phyloP scores from a whole-genome alignment of 2,113 vertebrate species.

The Sterrhoptilus dennistouni region DNA sequence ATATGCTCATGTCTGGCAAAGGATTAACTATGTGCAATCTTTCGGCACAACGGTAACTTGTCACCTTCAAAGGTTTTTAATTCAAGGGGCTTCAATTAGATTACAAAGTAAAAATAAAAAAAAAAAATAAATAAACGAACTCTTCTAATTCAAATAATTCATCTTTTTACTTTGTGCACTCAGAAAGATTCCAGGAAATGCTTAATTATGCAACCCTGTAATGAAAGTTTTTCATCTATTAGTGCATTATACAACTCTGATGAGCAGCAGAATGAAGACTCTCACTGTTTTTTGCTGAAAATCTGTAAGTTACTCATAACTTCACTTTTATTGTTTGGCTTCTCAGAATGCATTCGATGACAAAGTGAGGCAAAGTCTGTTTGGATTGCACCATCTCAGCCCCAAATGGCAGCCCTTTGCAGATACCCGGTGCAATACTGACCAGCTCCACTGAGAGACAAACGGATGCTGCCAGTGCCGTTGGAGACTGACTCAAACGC shows the following conservation, averaged over 20 bases:
- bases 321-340: neutral
- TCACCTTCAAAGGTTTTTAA: neutral
- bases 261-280: neutral
- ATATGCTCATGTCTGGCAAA: constrained; percentile 2
- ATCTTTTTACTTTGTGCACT: neutral
- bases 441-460: constrained; percentile 41
- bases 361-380: neutral
- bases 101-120: neutral
- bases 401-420: neutral
- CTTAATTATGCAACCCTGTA: neutral
- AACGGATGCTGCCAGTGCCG: neutral
- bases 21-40: neutral
- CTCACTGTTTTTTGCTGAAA: neutral
- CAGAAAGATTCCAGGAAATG: neutral
- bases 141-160: neutral
- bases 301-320: neutral
- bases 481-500: constrained; percentile 68
- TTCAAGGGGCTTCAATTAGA: neutral
- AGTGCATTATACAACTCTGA: neutral
- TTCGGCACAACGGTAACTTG: neutral
- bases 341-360: neutral
- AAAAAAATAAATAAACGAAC: neutral
- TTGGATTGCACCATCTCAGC: neutral
- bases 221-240: neutral
- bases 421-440: constrained; percentile 6